Percentiles rank a stretch among this genome's conserved stretches.
Evolutionary conservation across 2,888 invertebrate species (phyloP).

Genomic region (Eumacrocentrus americanus): DNA sequence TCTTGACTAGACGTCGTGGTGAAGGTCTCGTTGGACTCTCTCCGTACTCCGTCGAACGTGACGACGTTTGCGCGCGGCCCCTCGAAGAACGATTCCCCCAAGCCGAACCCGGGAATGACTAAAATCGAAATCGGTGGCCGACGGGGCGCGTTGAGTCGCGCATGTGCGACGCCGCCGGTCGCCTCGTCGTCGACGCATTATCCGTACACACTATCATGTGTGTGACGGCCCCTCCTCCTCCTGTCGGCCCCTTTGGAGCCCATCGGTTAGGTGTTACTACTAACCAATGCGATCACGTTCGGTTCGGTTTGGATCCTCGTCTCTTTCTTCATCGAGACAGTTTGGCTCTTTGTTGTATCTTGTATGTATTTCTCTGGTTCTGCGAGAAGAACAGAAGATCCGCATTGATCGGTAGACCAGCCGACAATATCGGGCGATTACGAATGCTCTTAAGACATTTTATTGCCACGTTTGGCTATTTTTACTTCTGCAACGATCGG

Average conservation of each 20-base stretch:
- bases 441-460: too few relatives aligned
- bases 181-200: constrained; percentile 47
- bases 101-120: constrained; percentile 60
- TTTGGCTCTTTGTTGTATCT: constrained; percentile 1
- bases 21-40: too few relatives aligned
- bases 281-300: constrained; percentile 53
- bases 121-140: constrained; percentile 60
- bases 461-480: too few relatives aligned
- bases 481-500: too few relatives aligned
- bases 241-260: not conserved
- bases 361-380: not conserved
- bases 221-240: constrained; percentile 24
- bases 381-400: too few relatives aligned
- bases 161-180: constrained; percentile 58
- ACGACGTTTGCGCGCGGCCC: constrained; percentile 11
- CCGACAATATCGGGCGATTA: too few relatives aligned
- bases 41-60: too few relatives aligned
- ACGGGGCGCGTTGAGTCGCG: constrained; percentile 51
- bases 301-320: constrained; percentile 29
- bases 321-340: constrained; percentile 2
- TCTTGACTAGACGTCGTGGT: too few relatives aligned
- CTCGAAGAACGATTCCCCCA: constrained; percentile 53
- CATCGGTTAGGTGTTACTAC: constrained; percentile 36
- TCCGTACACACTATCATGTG: constrained; percentile 44
- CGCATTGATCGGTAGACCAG: too few relatives aligned